phyloP scores from a whole-genome alignment of 2,888 invertebrate species.

The Dicyrtomina minuta region DNA sequence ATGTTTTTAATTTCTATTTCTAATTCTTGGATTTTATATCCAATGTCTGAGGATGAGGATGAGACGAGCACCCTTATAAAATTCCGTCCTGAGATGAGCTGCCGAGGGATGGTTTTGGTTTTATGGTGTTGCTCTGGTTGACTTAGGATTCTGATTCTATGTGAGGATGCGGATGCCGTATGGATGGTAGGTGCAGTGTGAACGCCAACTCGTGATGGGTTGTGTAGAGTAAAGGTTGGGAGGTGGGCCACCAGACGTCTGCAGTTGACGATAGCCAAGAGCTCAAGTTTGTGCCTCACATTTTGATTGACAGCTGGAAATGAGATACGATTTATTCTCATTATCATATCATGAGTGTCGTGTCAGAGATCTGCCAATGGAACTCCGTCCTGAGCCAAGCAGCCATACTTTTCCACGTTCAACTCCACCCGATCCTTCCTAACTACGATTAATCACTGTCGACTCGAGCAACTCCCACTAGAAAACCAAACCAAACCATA shows the following conservation, averaged over 20 bases:
- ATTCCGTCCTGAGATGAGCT: background rate
- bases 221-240: conserved; percentile 43
- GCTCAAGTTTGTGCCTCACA: conserved; percentile 17
- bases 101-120: background rate
- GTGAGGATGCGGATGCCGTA: conserved; percentile 19
- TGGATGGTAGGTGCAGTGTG: conserved; percentile 13
- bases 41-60: no score
- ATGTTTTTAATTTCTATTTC: no score
- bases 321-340: conserved; percentile 54
- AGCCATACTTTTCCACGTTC: conserved; percentile 52
- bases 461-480: conserved; percentile 49
- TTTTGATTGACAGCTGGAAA: conserved; percentile 54
- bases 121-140: conserved; percentile 5
- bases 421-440: conserved; percentile 54
- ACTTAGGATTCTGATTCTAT: no score
- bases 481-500: conserved; percentile 21
- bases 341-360: conserved; percentile 53
- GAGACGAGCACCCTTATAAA: no score
- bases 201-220: conserved; percentile 52
- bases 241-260: conserved; percentile 52
- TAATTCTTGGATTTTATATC: background rate
- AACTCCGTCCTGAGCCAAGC: conserved; percentile 47
- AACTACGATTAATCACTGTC: conserved; percentile 52
- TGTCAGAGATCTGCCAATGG: conserved; percentile 53
- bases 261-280: conserved; percentile 41